Evolutionary conservation across 2,113 vertebrate species (phyloP).

Genomic region (Seriola aureovittata): DNA sequence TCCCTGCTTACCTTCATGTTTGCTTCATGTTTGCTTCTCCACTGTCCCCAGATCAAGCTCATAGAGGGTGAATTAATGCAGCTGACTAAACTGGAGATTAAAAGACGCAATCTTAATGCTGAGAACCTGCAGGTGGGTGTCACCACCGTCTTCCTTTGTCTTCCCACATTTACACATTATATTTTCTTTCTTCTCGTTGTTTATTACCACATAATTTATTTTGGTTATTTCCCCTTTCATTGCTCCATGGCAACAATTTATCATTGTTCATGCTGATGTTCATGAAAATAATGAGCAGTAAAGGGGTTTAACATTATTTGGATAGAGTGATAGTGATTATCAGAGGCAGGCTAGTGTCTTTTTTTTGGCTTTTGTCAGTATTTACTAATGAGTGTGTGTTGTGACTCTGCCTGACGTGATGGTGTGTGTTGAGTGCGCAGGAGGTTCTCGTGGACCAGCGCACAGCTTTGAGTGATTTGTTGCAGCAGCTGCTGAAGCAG

Average conservation of each 20-base stretch:
- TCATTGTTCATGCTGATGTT: not conserved
- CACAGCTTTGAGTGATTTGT: constrained; percentile 84
- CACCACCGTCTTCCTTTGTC: constrained; percentile 28
- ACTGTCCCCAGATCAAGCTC: constrained; percentile 98
- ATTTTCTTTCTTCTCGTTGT: not conserved
- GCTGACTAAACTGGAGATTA: constrained; percentile 98
- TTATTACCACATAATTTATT: constrained; percentile 7
- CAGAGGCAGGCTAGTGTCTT: not conserved
- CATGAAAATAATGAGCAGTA: not conserved
- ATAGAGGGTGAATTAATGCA: constrained; percentile 99
- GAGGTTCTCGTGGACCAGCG: constrained; percentile 90
- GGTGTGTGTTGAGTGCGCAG: constrained; percentile 74
- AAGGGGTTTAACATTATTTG: not conserved
- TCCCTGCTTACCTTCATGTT: constrained; percentile 61
- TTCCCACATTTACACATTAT: not conserved
- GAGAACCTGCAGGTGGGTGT: constrained; percentile 95
- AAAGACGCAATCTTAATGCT: constrained; percentile 94
- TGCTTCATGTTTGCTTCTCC: constrained; percentile 79
- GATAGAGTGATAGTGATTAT: not conserved
- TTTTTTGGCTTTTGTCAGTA: not conserved
- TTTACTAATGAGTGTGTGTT: constrained; percentile 16
- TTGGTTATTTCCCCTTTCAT: constrained; percentile 51
- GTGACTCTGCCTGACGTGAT: not conserved
- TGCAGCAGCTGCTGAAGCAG: constrained; percentile 96
- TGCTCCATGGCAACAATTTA: constrained; percentile 27